Evolutionary conservation across 2,113 vertebrate species (phyloP).

Genomic region (Etia nguti): DNA sequence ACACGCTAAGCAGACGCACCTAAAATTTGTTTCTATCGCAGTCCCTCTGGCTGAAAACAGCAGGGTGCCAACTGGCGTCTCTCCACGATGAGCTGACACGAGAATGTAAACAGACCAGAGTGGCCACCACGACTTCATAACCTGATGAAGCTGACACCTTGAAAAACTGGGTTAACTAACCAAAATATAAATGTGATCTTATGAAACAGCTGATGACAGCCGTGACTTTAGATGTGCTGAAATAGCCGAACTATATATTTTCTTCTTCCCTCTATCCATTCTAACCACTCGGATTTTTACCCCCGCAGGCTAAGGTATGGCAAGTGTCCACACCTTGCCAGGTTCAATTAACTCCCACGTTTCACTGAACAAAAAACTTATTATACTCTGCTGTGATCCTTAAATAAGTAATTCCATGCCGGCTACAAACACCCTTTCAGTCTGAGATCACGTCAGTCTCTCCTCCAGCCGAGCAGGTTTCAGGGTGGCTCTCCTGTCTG

Average conservation of each 20-base stretch:
- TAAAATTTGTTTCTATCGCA: not conserved
- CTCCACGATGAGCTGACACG: not conserved
- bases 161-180: not conserved
- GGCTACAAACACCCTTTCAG: not conserved
- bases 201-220: not conserved
- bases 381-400: slow-evolving; percentile 3
- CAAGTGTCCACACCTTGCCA: slow-evolving; percentile 36
- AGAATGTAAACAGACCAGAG: slow-evolving; percentile 44
- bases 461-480: not conserved
- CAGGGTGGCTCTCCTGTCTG: not conserved
- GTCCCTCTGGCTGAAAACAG: not conserved
- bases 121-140: not conserved
- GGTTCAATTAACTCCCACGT: slow-evolving; percentile 44
- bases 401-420: slow-evolving; percentile 11
- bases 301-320: not conserved
- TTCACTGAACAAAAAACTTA: slow-evolving; percentile 9
- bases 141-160: not conserved
- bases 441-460: slow-evolving; percentile 11
- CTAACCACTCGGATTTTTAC: not conserved
- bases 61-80: not conserved
- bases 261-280: not conserved
- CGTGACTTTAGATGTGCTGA: not conserved
- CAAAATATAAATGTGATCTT: not conserved
- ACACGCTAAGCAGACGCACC: not conserved
- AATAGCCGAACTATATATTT: not conserved